A percentile compares a stretch with the other conserved stretches of the same genome.
phyloP scores from a whole-genome alignment of 2,113 vertebrate genomes.

The Coregonus clupeaformis region DNA sequence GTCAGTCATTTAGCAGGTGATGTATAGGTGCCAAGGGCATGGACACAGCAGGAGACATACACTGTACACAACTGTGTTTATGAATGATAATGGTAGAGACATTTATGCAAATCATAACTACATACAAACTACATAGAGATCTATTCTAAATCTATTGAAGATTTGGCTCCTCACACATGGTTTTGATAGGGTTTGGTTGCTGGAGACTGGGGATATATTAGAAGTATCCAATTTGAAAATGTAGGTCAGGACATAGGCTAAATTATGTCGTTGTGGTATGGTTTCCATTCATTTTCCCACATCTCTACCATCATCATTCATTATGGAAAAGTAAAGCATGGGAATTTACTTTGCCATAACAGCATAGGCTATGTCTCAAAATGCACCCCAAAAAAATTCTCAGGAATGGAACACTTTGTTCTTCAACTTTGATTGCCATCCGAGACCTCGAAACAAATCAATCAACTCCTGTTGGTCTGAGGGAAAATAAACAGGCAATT shows the following conservation, averaged over 20 bases:
- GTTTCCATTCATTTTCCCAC: background rate
- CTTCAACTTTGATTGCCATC: background rate
- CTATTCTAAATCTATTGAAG: background rate
- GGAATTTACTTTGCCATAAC: background rate
- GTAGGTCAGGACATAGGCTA: background rate
- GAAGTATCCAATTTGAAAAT: background rate
- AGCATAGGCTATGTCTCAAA: background rate
- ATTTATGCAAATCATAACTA: background rate
- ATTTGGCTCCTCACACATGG: background rate
- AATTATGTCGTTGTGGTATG: background rate
- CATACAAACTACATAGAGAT: background rate
- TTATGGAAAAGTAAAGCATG: background rate
- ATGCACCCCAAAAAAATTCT: background rate
- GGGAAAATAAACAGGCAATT: constrained; percentile 6
- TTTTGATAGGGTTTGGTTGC: background rate
- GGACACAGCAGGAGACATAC: background rate
- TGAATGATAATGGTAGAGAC: background rate
- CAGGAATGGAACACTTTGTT: background rate
- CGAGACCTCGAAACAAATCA: constrained; percentile 8
- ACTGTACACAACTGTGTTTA: background rate
- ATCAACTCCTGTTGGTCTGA: background rate
- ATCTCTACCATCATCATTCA: background rate
- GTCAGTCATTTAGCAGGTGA: no score
- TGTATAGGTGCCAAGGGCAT: background rate
- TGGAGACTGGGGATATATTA: background rate